Conservation (phyloP, 1,140 invertebrate species). For the Sycophila sp. region DNA sequence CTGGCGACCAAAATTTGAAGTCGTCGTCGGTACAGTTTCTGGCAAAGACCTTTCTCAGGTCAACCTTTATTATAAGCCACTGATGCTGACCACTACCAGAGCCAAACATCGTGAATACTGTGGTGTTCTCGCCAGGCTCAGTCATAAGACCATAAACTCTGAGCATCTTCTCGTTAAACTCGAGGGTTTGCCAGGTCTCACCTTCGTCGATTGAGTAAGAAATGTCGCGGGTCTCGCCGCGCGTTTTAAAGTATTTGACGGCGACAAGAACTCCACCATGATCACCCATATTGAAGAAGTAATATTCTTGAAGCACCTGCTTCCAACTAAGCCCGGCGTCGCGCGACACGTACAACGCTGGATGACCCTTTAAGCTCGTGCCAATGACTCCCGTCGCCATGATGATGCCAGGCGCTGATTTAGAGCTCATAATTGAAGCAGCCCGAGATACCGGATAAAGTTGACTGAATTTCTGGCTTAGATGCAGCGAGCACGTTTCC, state of each 20-base stretch:
- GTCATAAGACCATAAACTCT: conserved; percentile 89
- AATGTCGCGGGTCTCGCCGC: conserved; percentile 79
- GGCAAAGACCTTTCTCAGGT: conserved; percentile 78
- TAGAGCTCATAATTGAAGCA: conserved; percentile 84
- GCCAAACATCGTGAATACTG: conserved; percentile 91
- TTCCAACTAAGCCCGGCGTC: conserved; percentile 89
- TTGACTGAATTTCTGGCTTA: conserved; percentile 86
- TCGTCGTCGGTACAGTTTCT: conserved; percentile 77
- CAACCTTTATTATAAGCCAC: conserved; percentile 89
- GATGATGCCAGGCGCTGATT: conserved; percentile 88
- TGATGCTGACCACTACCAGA: conserved; percentile 79
- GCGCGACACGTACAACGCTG: conserved; percentile 82
- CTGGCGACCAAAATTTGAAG: conserved; percentile 89
- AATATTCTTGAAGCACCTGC: conserved; percentile 82
- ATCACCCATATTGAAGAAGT: conserved; percentile 90
- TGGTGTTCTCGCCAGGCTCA: conserved; percentile 91
- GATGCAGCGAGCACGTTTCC: conserved; percentile 81
- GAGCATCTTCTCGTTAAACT: conserved; percentile 78
- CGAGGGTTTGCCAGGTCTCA: conserved; percentile 77
- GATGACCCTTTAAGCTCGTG: conserved; percentile 80
- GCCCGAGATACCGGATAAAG: conserved; percentile 82
- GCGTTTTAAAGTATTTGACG: conserved; percentile 80
- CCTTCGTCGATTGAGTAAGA: conserved; percentile 89
- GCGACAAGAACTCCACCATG: conserved; percentile 89
- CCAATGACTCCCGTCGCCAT: conserved; percentile 87